A percentile compares a stretch with the other conserved stretches of the same genome.
Evolutionary conservation across 2,888 invertebrate species (phyloP).

Genomic region (Trissoscelio sp.): DNA sequence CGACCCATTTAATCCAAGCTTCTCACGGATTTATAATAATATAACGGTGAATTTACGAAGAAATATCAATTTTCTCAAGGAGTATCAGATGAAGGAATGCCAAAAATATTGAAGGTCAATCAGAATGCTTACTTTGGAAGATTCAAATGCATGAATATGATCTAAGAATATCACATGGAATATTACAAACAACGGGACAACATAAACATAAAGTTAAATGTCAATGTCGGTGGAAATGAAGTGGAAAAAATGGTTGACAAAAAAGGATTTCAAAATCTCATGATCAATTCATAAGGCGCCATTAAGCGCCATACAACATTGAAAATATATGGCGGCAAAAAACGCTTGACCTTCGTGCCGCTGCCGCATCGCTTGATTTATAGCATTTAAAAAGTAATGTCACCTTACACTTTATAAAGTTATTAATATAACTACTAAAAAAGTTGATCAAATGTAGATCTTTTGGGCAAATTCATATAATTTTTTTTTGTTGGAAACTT

Average conservation of each 20-base stretch:
- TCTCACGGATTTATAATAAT: no score
- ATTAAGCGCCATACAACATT: conserved; percentile 37
- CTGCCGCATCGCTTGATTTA: conserved; percentile 43
- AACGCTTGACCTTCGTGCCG: conserved; percentile 33
- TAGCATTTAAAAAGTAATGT: conserved; percentile 36
- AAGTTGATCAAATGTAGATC: no score
- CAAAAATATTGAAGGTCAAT: no score
- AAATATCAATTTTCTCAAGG: no score
- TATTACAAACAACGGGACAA: not conserved
- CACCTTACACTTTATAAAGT: conserved; percentile 24
- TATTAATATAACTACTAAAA: not conserved
- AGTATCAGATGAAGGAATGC: no score
- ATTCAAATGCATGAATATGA: no score
- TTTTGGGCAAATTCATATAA: not conserved
- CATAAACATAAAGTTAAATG: conserved; percentile 5
- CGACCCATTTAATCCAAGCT: no score
- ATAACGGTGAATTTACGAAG: no score
- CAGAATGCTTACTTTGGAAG: no score
- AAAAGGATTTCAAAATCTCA: conserved; percentile 34
- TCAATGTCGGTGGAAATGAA: conserved; percentile 34
- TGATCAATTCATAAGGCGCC: conserved; percentile 52
- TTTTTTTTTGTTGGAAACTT: no score
- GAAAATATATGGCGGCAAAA: conserved; percentile 29
- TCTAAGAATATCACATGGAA: no score
- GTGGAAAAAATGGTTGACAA: conserved; percentile 1